Evolutionary conservation across 2,797 vertebrate genomes (phyloP).

Genomic region (Microchirus variegatus): DNA sequence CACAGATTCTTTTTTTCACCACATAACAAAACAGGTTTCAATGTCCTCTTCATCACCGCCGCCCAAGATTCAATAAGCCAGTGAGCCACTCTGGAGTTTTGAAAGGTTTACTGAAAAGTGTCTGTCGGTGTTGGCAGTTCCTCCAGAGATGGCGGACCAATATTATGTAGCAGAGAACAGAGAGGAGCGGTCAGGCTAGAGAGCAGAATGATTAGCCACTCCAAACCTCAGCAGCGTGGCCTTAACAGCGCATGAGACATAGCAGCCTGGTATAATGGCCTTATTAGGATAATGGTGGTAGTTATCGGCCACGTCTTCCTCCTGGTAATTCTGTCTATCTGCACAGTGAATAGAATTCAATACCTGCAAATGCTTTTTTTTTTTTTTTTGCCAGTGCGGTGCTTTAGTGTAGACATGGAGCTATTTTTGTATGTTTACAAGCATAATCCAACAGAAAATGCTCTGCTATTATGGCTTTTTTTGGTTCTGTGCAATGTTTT

Average conservation of each 20-base stretch:
- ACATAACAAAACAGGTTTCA: constrained; percentile 24
- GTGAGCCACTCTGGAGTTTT: constrained; percentile 7
- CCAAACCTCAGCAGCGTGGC: constrained; percentile 49
- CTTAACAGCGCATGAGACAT: constrained; percentile 49
- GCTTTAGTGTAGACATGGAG: constrained; percentile 26
- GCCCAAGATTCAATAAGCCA: constrained; percentile 1
- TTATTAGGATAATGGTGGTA: constrained; percentile 80
- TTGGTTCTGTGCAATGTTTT: constrained; percentile 37
- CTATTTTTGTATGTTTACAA: constrained; percentile 69
- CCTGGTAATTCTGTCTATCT: constrained; percentile 62
- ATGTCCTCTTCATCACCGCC: constrained; percentile 9
- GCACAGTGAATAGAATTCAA: constrained; percentile 47
- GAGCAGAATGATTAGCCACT: constrained; percentile 70
- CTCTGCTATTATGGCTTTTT: constrained; percentile 40
- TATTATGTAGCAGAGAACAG: constrained; percentile 44
- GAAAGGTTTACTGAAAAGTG: constrained; percentile 25
- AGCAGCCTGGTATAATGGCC: constrained; percentile 64
- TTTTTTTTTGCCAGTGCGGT: constrained; percentile 33
- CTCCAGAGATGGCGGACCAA: constrained; percentile 27
- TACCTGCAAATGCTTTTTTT: constrained; percentile 59
- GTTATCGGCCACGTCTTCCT: constrained; percentile 66
- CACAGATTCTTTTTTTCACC: not conserved
- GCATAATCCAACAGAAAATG: constrained; percentile 44
- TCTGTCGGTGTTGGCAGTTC: constrained; percentile 13
- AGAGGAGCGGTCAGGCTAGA: constrained; percentile 45